Evolutionary conservation across 2,113 vertebrate genomes (phyloP).

Genomic region (Hipposideros armiger): DNA sequence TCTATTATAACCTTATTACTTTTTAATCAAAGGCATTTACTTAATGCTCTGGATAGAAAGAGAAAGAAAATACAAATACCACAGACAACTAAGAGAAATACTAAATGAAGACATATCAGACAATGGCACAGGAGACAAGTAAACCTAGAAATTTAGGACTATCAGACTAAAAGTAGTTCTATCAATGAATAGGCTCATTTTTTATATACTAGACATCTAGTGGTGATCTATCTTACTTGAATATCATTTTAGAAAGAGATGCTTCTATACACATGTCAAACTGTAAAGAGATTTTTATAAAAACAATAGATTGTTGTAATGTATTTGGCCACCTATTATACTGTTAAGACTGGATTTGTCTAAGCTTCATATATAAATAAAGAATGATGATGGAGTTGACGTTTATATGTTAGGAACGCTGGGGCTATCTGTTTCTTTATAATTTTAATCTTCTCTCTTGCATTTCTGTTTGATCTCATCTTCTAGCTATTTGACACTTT

Average conservation of each 20-base stretch:
- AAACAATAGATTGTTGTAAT: neutral
- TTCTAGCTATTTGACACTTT: neutral
- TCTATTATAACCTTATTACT: neutral
- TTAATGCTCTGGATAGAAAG: neutral
- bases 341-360: neutral
- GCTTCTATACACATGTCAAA: neutral
- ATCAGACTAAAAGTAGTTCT: conserved; percentile 24
- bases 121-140: neutral
- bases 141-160: neutral
- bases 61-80: neutral
- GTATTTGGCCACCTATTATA: neutral
- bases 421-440: neutral
- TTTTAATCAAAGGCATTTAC: neutral
- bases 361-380: conserved; percentile 26
- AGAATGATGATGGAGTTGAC: neutral
- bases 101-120: neutral
- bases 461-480: neutral
- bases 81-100: neutral
- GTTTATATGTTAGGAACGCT: neutral
- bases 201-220: neutral
- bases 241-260: conserved; percentile 9
- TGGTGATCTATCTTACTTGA: neutral
- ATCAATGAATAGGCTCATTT: neutral
- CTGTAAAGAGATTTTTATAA: neutral
- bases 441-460: neutral